A percentile compares a stretch with the other conserved stretches of the same genome.
Evolutionary conservation across 2,113 vertebrate species (phyloP).

Genomic region (Catharus fuscescens): DNA sequence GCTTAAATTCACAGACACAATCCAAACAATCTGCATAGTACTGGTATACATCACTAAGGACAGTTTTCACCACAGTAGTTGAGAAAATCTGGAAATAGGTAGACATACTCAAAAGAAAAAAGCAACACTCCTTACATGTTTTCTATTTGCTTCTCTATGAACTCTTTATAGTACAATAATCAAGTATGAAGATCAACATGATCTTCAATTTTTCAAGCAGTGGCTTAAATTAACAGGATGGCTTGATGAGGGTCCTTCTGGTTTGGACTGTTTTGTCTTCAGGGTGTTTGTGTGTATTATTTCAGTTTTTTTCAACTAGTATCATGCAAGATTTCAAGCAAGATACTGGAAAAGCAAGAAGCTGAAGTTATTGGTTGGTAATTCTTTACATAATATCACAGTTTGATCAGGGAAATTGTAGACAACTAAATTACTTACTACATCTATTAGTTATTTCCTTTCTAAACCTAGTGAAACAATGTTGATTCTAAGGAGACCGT

Average conservation of each 20-base stretch:
- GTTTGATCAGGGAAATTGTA: not conserved
- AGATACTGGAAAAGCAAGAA: not conserved
- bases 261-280: not conserved
- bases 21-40: not conserved
- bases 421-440: not conserved
- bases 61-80: not conserved
- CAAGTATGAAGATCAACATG: not conserved
- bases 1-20: not conserved
- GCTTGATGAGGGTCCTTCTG: not conserved
- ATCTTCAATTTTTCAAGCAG: not conserved
- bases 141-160: not conserved
- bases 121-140: not conserved
- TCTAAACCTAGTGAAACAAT: not conserved
- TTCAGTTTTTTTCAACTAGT: not conserved
- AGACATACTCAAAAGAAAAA: not conserved
- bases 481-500: not conserved
- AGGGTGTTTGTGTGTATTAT: not conserved
- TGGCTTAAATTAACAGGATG: not conserved
- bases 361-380: not conserved
- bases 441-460: not conserved
- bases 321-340: not conserved
- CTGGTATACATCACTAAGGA: accelerated
- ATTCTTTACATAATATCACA: not conserved
- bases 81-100: not conserved
- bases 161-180: not conserved